Conservation (phyloP, 2,113 vertebrate genomes). For the Amphiprion ocellaris region DNA sequence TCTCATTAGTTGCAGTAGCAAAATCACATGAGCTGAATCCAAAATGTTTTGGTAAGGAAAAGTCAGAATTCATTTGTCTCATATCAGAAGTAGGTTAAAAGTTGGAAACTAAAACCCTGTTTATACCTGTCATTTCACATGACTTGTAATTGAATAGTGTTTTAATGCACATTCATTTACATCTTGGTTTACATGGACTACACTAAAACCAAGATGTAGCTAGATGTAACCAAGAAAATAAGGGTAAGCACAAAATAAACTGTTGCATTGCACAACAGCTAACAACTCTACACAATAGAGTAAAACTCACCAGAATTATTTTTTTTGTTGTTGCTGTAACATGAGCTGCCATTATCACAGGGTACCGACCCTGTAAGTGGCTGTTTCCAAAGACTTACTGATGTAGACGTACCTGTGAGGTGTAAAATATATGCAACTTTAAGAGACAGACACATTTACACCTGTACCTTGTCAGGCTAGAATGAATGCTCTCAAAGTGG, state of each 20-base stretch:
- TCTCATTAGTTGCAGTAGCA: too few species aligned
- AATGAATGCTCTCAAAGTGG: neutral
- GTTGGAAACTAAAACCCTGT: neutral
- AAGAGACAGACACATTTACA: neutral
- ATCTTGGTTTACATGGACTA: neutral
- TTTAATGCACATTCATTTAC: too few species aligned
- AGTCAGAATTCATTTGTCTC: neutral
- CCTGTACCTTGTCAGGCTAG: neutral
- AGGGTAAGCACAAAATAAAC: neutral
- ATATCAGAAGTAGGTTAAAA: neutral
- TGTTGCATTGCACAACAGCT: neutral
- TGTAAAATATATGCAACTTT: neutral
- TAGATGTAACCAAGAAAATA: neutral
- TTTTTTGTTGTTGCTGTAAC: neutral
- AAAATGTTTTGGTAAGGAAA: neutral
- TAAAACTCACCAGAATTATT: neutral
- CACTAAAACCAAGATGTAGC: neutral
- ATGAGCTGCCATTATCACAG: neutral
- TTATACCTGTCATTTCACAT: too few species aligned
- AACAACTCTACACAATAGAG: neutral
- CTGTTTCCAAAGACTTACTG: constrained; percentile 2
- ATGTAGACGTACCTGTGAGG: neutral
- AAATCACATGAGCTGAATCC: neutral
- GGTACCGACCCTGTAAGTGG: neutral
- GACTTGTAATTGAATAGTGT: too few species aligned